phyloP scores from a whole-genome alignment of 1,140 invertebrate species.

The Formica exsecta region DNA sequence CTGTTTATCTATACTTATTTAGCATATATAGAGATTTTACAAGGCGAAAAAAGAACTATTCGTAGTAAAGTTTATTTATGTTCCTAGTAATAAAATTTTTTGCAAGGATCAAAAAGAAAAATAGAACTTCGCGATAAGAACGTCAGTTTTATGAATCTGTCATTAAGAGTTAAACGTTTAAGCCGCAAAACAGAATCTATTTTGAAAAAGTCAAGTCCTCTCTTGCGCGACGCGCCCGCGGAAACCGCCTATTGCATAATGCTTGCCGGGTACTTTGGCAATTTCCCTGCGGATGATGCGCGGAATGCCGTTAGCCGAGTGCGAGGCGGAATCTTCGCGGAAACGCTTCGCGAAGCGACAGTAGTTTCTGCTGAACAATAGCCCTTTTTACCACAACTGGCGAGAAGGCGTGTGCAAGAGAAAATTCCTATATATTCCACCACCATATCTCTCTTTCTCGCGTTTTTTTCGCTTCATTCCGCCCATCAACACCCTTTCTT shows the following conservation, averaged over 20 bases:
- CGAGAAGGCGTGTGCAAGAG: slow-evolving; percentile 28
- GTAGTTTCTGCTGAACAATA: slow-evolving; percentile 72
- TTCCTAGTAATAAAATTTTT: background rate
- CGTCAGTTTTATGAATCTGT: background rate
- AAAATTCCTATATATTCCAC: slow-evolving; percentile 42
- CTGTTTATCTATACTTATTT: background rate
- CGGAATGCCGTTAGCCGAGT: slow-evolving; percentile 73
- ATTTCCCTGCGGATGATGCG: slow-evolving; percentile 72
- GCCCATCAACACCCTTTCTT: background rate
- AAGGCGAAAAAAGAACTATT: too few relatives aligned
- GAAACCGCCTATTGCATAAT: slow-evolving; percentile 44
- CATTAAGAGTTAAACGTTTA: background rate
- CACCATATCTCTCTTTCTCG: slow-evolving; percentile 2
- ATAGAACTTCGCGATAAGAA: background rate
- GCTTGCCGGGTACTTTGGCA: slow-evolving; percentile 61
- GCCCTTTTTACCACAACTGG: slow-evolving; percentile 67
- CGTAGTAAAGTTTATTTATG: background rate
- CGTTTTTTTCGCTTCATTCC: background rate
- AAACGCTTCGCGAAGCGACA: slow-evolving; percentile 73
- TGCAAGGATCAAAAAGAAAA: background rate
- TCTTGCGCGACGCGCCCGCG: slow-evolving; percentile 3
- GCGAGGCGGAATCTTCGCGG: slow-evolving; percentile 77
- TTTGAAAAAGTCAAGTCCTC: slow-evolving; percentile 17
- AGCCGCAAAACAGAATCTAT: background rate
- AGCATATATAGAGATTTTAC: too few relatives aligned